Evolutionary conservation across 2,797 vertebrate species (phyloP).

Genomic region (Philypnodon macrostomus): DNA sequence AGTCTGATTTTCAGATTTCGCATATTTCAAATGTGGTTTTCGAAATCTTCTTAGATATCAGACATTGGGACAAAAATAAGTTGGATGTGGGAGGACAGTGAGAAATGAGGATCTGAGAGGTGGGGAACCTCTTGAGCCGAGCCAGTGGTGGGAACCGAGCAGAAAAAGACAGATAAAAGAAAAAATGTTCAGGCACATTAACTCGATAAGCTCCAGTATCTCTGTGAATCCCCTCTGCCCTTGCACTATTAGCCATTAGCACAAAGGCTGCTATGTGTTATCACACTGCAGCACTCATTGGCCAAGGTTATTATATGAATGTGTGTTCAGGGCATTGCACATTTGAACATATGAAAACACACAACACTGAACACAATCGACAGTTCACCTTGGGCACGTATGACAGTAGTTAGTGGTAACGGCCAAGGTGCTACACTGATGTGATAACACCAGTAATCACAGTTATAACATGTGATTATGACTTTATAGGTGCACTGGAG

Average conservation of each 20-base stretch:
- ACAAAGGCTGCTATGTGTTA: slow-evolving; percentile 35
- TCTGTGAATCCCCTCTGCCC: slow-evolving; percentile 37
- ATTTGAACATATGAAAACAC: slow-evolving; percentile 39
- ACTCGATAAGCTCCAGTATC: slow-evolving; percentile 49
- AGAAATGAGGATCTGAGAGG: slow-evolving; percentile 30
- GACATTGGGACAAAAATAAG: slow-evolving; percentile 13
- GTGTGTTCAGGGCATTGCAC: slow-evolving; percentile 30
- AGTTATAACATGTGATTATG: no score
- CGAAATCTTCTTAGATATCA: slow-evolving; percentile 7
- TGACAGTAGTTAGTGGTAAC: slow-evolving; percentile 39
- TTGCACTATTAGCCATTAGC: slow-evolving; percentile 42
- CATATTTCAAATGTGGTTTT: background rate
- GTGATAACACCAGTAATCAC: slow-evolving; percentile 38
- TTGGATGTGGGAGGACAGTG: slow-evolving; percentile 42
- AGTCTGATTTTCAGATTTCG: no score
- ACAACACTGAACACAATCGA: slow-evolving; percentile 41
- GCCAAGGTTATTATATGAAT: slow-evolving; percentile 44
- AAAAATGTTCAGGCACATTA: slow-evolving; percentile 48
- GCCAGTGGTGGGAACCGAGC: slow-evolving; percentile 36
- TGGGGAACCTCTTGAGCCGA: slow-evolving; percentile 13
- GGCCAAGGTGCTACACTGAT: slow-evolving; percentile 23
- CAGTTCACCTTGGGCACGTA: slow-evolving; percentile 29
- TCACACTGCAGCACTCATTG: slow-evolving; percentile 46
- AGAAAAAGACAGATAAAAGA: slow-evolving; percentile 45
- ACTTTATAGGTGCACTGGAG: no score